phyloP scores from a whole-genome alignment of 2,888 invertebrate species.

The Drosophila borealis region DNA sequence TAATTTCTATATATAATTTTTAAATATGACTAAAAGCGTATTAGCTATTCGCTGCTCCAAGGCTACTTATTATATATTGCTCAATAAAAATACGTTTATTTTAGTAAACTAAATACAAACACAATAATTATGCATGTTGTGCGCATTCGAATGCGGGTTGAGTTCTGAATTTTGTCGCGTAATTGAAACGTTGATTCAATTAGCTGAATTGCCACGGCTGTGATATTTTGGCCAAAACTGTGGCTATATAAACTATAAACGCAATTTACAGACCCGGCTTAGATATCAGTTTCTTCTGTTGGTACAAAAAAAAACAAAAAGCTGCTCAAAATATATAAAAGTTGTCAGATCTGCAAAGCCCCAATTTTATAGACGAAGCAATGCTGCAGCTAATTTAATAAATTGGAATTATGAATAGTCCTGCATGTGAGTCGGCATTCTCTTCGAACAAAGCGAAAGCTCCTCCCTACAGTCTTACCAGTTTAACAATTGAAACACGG shows the following conservation, averaged over 20 bases:
- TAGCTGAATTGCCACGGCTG: slow-evolving; percentile 25
- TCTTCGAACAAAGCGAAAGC: slow-evolving; percentile 12
- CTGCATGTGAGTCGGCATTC: background rate
- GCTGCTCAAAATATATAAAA: too few relatives aligned
- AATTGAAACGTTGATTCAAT: slow-evolving; percentile 43
- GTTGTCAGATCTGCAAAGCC: too few relatives aligned
- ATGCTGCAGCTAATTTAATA: slow-evolving; percentile 27
- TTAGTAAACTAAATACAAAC: slow-evolving; percentile 19
- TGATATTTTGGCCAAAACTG: slow-evolving; percentile 29
- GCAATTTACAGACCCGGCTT: background rate
- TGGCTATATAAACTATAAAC: background rate
- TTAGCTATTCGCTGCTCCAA: background rate
- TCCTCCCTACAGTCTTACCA: background rate
- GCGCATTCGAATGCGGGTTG: slow-evolving; percentile 28
- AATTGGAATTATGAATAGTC: slow-evolving; percentile 7
- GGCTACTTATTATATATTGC: background rate
- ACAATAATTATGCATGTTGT: slow-evolving; percentile 24
- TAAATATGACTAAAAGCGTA: too few relatives aligned
- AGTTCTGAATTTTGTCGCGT: slow-evolving; percentile 6
- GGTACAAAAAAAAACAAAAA: too few relatives aligned
- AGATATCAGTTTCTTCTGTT: background rate
- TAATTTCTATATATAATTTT: too few relatives aligned
- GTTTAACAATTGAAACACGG: slow-evolving; percentile 38
- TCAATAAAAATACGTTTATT: slow-evolving; percentile 4
- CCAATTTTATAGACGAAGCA: background rate